phyloP scores from a whole-genome alignment of 2,888 invertebrate species.

The Sepioteuthis lessoniana region DNA sequence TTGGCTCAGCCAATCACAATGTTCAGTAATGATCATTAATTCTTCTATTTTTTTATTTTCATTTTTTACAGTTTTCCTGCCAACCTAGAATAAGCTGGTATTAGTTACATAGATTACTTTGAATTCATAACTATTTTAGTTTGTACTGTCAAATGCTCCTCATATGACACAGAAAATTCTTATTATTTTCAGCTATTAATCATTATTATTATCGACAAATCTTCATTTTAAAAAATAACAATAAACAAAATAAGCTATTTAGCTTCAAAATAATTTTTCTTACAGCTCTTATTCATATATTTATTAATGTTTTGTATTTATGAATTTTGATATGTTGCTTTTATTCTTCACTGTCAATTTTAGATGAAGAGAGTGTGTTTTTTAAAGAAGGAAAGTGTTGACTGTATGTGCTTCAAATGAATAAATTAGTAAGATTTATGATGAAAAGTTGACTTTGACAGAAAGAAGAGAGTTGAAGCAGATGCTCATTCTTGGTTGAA shows the following conservation, averaged over 20 bases:
- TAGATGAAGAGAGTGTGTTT: background rate
- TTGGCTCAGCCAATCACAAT: background rate
- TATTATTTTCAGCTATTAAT: background rate
- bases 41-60: background rate
- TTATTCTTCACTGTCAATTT: background rate
- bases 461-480: background rate
- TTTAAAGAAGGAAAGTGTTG: background rate
- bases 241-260: background rate
- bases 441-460: background rate
- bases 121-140: background rate
- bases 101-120: constrained; percentile 21
- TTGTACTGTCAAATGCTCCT: background rate
- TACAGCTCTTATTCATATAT: background rate
- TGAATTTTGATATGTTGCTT: background rate
- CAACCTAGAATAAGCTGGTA: background rate
- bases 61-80: background rate
- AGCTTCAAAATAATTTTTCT: background rate
- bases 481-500: background rate
- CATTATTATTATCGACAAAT: too few species aligned
- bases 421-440: background rate
- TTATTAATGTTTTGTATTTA: background rate
- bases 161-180: background rate
- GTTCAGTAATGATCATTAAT: background rate
- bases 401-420: background rate
- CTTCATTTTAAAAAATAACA: too few species aligned